These are phyloP conservation scores for Amphimedon queenslandica DNA, from an alignment of 37 sponge, comb jelly and placozoan species.

Conservation along the genomic window DNA sequence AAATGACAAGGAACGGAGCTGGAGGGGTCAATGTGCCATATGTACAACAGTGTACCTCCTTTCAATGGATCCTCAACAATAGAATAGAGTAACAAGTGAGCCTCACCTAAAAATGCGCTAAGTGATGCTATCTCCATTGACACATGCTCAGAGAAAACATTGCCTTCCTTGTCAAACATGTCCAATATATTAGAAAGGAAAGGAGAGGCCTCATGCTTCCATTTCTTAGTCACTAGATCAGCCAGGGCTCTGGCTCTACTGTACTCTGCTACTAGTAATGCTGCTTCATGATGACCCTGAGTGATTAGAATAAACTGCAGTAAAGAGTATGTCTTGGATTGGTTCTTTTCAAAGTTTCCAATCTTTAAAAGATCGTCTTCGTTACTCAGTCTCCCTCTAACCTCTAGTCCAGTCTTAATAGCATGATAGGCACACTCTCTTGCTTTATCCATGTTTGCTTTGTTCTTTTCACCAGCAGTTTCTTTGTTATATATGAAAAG, in stretches of 20 bases:
- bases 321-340: constrained; percentile 12
- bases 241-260: constrained; percentile 42
- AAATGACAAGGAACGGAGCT: neutral
- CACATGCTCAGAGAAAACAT: neutral
- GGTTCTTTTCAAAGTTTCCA: constrained; percentile 51
- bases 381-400: constrained; percentile 9
- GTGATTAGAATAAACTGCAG: constrained; percentile 24
- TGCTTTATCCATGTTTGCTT: constrained; percentile 2
- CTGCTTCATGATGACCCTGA: constrained; percentile 20
- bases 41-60: constrained; percentile 12
- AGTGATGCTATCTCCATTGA: neutral
- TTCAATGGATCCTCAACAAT: constrained; percentile 25
- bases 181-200: neutral
- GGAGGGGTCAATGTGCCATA: constrained; percentile 7
- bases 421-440: constrained; percentile 27
- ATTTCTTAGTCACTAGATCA: constrained; percentile 9
- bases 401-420: constrained; percentile 9
- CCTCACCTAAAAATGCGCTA: neutral
- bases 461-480: neutral
- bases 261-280: constrained; percentile 37
- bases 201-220: neutral
- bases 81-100: constrained; percentile 34
- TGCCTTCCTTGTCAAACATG: constrained; percentile 5
- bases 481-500: constrained; percentile 9
- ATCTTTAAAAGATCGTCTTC: constrained; percentile 48